Conservation (phyloP, 2,113 vertebrate genomes). For the Tenebrosternarchus preto region DNA sequence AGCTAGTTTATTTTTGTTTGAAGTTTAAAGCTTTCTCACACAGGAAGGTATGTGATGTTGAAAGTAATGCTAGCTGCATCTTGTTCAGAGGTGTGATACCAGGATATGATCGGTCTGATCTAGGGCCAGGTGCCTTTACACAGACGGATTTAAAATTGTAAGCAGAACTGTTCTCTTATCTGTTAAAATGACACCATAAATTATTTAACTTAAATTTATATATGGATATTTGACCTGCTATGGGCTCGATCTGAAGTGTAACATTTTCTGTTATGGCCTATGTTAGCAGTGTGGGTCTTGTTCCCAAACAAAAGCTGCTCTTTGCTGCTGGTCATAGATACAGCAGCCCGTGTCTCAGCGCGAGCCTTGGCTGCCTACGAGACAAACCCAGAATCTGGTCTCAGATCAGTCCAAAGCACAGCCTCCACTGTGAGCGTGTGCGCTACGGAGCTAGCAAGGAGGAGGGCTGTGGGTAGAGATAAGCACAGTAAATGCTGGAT, state of each 20-base stretch:
- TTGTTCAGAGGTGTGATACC: not conserved
- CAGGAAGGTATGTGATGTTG: not conserved
- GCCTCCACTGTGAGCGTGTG: not conserved
- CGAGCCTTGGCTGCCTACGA: not conserved
- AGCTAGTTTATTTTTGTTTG: too few species aligned
- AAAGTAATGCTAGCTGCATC: constrained; percentile 1
- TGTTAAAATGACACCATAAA: not conserved
- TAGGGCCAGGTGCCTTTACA: too few species aligned
- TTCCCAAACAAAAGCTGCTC: not conserved
- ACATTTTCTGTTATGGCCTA: not conserved
- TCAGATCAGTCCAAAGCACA: not conserved
- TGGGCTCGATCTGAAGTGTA: not conserved
- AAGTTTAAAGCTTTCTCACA: not conserved
- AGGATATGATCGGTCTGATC: not conserved
- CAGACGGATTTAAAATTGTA: too few species aligned
- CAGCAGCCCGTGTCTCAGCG: not conserved
- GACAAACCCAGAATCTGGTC: not conserved
- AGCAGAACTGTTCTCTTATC: not conserved
- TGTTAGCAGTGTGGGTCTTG: not conserved
- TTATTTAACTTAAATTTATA: too few species aligned
- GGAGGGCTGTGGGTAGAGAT: constrained; percentile 22
- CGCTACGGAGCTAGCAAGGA: not conserved
- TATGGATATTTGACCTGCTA: not conserved
- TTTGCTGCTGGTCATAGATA: not conserved
- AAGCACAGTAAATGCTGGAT: constrained; percentile 26